Evolutionary conservation across 35 echinoderm and acorn worm genomes (phyloP).

Genomic region (Diadema setosum): DNA sequence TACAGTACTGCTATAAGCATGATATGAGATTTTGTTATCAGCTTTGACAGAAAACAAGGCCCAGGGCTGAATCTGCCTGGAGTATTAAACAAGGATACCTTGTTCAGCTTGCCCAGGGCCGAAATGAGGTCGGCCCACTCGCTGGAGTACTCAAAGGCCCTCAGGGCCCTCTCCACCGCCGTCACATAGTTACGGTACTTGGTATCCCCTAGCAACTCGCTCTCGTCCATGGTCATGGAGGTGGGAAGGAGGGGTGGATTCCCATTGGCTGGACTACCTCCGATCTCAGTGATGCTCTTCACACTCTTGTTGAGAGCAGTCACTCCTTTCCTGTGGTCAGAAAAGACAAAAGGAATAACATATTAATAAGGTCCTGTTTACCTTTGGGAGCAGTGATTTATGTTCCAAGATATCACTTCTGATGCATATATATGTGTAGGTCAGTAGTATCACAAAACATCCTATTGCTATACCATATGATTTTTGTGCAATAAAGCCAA

Average conservation of each 20-base stretch:
- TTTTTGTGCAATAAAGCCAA: too few relatives aligned
- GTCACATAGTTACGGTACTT: constrained; percentile 82
- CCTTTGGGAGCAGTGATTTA: too few relatives aligned
- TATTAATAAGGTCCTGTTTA: too few relatives aligned
- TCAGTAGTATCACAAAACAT: too few relatives aligned
- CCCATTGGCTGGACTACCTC: constrained; percentile 4
- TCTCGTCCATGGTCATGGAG: constrained; percentile 92
- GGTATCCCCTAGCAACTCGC: constrained; percentile 67
- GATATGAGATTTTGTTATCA: too few relatives aligned
- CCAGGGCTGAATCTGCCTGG: too few relatives aligned
- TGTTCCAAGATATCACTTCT: too few relatives aligned
- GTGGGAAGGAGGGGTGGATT: constrained; percentile 9
- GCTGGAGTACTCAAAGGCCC: constrained; percentile 96
- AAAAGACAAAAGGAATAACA: neutral
- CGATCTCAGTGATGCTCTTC: neutral
- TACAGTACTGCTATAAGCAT: too few relatives aligned
- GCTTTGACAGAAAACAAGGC: too few relatives aligned
- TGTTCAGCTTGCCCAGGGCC: constrained; percentile 90
- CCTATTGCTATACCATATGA: too few relatives aligned
- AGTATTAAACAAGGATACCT: too few relatives aligned
- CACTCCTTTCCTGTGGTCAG: neutral
- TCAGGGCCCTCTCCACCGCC: constrained; percentile 91
- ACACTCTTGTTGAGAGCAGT: neutral
- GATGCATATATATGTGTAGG: too few relatives aligned
- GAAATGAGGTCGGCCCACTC: constrained; percentile 99